Conservation (phyloP, 1,140 invertebrate species). For the Geopemphigus sp. region DNA sequence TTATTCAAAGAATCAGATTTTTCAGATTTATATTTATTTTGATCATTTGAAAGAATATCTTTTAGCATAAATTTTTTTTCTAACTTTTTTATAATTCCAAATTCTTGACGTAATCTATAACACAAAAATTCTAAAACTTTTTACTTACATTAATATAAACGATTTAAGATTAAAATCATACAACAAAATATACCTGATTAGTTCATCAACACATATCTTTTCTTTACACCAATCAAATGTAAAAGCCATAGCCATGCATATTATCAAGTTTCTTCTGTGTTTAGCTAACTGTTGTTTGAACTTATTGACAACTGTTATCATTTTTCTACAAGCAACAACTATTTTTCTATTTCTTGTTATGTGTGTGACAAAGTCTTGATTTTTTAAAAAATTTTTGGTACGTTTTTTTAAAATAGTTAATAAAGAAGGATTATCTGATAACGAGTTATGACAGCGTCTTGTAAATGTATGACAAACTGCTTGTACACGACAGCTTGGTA, state of each 20-base stretch:
- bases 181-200: slow-evolving; percentile 56
- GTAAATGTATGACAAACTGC: slow-evolving; percentile 1
- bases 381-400: slow-evolving; percentile 17
- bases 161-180: not conserved
- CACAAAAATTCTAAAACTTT: not conserved
- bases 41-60: not conserved
- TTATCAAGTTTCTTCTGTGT: slow-evolving; percentile 25
- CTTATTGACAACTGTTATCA: slow-evolving; percentile 10
- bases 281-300: slow-evolving; percentile 18
- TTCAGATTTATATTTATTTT: not conserved
- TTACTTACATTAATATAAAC: not conserved
- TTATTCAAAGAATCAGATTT: not conserved
- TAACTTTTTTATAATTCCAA: slow-evolving; percentile 46
- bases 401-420: slow-evolving; percentile 25
- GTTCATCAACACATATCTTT: slow-evolving; percentile 59
- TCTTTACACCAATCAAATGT: slow-evolving; percentile 62
- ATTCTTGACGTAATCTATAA: slow-evolving; percentile 43
- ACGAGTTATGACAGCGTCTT: not conserved
- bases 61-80: slow-evolving; percentile 19
- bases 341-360: slow-evolving; percentile 4
- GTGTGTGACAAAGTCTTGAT: slow-evolving; percentile 22
- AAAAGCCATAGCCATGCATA: slow-evolving; percentile 36
- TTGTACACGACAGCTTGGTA: slow-evolving; percentile 1
- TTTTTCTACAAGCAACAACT: slow-evolving; percentile 33
- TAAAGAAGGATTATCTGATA: slow-evolving; percentile 20